Evolutionary conservation across 2,113 vertebrate species (phyloP).

Genomic region (Falcunculus frontatus): DNA sequence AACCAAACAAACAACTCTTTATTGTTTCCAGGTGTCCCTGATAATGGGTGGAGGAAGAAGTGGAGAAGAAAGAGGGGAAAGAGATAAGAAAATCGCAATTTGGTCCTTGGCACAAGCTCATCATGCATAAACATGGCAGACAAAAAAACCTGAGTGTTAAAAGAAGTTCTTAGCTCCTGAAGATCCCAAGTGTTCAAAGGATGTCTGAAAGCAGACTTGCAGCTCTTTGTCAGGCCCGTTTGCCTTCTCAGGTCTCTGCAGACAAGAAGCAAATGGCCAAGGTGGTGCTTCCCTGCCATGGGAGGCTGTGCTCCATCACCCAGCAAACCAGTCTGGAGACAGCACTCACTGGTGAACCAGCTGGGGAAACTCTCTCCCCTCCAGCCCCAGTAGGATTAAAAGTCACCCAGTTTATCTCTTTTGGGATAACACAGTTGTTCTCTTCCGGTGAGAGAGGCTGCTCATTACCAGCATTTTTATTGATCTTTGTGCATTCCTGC

Average conservation of each 20-base stretch:
- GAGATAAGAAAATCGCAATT: slow-evolving; percentile 11
- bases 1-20: slow-evolving; percentile 13
- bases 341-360: background rate
- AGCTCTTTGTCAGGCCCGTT: background rate
- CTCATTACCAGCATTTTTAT: background rate
- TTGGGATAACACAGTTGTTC: background rate
- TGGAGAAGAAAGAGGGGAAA: background rate
- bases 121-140: slow-evolving; percentile 29
- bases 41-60: slow-evolving; percentile 8
- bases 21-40: slow-evolving; percentile 58
- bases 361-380: background rate
- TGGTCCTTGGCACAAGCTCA: slow-evolving; percentile 11
- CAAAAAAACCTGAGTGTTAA: background rate
- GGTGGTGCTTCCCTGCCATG: fast-evolving
- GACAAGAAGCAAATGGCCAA: background rate
- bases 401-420: background rate
- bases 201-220: background rate
- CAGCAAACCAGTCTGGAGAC: background rate
- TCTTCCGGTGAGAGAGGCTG: background rate
- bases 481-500: background rate
- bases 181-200: background rate
- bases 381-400: background rate
- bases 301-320: background rate
- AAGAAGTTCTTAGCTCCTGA: background rate
- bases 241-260: background rate